A percentile compares a stretch with the other conserved stretches of the same genome.
Conservation (phyloP, 1,140 invertebrate species). For the Chironomus tepperi region DNA sequence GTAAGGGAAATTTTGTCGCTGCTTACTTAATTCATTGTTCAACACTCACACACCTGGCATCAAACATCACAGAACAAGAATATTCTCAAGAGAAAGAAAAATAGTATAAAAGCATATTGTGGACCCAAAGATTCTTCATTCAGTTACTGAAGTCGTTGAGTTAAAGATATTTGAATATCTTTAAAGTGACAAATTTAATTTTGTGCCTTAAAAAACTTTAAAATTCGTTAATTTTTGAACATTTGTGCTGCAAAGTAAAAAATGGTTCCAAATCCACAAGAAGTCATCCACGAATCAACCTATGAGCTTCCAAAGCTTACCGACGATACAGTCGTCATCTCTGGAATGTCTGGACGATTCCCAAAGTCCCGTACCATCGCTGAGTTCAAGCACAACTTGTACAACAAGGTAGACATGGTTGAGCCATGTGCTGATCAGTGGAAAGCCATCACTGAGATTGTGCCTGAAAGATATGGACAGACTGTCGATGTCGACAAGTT, state of each 20-base stretch:
- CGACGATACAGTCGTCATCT: neutral
- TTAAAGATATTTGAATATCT: no score
- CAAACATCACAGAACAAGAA: no score
- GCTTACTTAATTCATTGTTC: no score
- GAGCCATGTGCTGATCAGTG: slow-evolving; percentile 63
- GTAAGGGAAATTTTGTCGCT: no score
- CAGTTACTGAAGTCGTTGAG: no score
- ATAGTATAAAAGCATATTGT: no score
- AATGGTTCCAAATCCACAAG: neutral
- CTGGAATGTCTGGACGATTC: slow-evolving; percentile 62
- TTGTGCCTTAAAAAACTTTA: no score
- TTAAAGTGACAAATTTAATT: no score
- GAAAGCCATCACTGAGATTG: slow-evolving; percentile 57
- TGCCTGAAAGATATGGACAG: slow-evolving; percentile 67
- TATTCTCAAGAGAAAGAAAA: no score
- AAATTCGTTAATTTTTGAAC: no score
- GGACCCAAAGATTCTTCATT: no score
- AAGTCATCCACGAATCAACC: neutral
- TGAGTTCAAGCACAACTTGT: slow-evolving; percentile 50
- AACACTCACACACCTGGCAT: no score
- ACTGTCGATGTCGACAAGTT: slow-evolving; percentile 62
- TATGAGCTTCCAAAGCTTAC: neutral
- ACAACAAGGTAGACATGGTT: slow-evolving; percentile 44
- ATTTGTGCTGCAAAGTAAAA: neutral
- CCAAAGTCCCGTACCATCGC: slow-evolving; percentile 51